Percentiles rank a stretch among this genome's conserved stretches.
phyloP scores from a whole-genome alignment of 1,140 invertebrate genomes.

The Drosophila orosa region DNA sequence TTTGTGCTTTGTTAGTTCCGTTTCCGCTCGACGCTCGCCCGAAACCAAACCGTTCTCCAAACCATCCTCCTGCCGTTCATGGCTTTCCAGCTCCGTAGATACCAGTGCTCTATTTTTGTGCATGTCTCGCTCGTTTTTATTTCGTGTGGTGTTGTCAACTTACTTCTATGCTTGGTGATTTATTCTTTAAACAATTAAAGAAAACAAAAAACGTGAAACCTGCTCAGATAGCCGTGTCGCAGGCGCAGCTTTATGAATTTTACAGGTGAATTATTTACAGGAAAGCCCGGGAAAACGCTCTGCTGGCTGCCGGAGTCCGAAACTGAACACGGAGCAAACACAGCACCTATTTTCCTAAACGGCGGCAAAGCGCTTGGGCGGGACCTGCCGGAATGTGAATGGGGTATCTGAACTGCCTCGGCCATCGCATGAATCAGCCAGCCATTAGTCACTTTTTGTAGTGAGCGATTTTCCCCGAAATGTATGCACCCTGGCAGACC shows the following conservation, averaged over 20 bases:
- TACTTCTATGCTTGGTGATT: slow-evolving; percentile 68
- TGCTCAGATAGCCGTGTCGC: slow-evolving; percentile 19
- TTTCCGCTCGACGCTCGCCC: slow-evolving; percentile 54
- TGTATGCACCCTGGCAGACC: neutral
- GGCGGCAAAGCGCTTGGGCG: slow-evolving; percentile 9
- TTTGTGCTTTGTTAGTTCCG: slow-evolving; percentile 81
- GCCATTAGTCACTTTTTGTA: slow-evolving; percentile 21
- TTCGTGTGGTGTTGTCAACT: slow-evolving; percentile 75
- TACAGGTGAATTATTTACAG: slow-evolving; percentile 75
- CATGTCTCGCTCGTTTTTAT: slow-evolving; percentile 60
- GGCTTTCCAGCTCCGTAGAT: slow-evolving; percentile 4
- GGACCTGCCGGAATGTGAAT: neutral
- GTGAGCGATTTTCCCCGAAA: slow-evolving; percentile 16
- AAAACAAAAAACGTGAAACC: slow-evolving; percentile 25
- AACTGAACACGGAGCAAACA: slow-evolving; percentile 22
- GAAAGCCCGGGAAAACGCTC: slow-evolving; percentile 63
- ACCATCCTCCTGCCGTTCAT: neutral
- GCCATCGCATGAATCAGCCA: neutral
- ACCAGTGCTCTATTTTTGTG: slow-evolving; percentile 58
- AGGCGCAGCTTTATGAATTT: slow-evolving; percentile 70
- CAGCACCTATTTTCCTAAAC: slow-evolving; percentile 40
- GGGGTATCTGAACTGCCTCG: neutral
- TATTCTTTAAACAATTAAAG: slow-evolving; percentile 81
- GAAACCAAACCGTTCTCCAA: slow-evolving; percentile 3
- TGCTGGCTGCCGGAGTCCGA: slow-evolving; percentile 33